Evolutionary conservation across 2,113 vertebrate species (phyloP).

Genomic region (Probosciger aterrimus): DNA sequence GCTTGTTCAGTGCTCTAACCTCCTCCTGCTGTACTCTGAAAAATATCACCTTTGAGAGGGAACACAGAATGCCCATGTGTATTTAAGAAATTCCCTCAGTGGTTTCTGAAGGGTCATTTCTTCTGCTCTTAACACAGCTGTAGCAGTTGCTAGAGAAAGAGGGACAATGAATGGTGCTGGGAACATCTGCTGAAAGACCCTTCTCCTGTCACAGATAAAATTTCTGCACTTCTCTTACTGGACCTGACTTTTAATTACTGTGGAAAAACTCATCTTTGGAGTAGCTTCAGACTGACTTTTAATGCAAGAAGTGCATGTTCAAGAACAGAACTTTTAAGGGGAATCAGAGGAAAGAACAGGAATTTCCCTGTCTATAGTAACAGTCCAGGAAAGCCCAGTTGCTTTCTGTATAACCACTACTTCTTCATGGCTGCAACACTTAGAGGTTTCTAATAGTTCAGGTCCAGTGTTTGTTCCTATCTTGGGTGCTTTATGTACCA

Average conservation of each 20-base stretch:
- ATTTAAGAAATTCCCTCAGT: not conserved
- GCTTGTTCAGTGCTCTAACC: not conserved
- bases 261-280: not conserved
- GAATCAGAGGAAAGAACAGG: not conserved
- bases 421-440: not conserved
- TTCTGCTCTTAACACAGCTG: not conserved
- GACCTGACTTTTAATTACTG: not conserved
- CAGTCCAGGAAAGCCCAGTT: not conserved
- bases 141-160: not conserved
- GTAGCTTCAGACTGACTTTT: not conserved
- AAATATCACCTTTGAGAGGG: not conserved
- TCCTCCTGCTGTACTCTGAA: not conserved
- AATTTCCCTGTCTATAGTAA: not conserved
- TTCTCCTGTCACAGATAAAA: not conserved
- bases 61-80: not conserved
- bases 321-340: not conserved
- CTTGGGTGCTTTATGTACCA: not conserved
- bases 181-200: not conserved
- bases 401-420: not conserved
- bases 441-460: not conserved
- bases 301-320: not conserved
- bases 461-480: not conserved
- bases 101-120: not conserved
- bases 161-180: not conserved
- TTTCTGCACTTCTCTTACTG: not conserved